Percentiles rank a stretch among this genome's conserved stretches.
Conservation (phyloP, 1,140 invertebrate genomes). For the Macrosteles quadrilineatus region DNA sequence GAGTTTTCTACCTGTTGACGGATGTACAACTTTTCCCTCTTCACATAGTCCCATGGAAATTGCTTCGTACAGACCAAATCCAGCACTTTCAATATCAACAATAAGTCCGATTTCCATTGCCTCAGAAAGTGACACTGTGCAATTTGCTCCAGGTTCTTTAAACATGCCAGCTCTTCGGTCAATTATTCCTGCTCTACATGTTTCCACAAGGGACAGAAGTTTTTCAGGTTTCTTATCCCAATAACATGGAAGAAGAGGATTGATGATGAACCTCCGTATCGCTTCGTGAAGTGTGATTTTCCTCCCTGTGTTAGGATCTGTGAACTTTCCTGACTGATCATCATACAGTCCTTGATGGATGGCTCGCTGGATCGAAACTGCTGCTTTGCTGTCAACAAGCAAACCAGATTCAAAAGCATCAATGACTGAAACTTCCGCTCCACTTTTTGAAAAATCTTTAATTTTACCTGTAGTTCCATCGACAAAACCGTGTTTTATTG, state of each 20-base stretch:
- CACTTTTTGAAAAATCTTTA: constrained; percentile 62
- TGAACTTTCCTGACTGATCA: constrained; percentile 76
- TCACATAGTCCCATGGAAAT: constrained; percentile 82
- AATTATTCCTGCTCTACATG: constrained; percentile 79
- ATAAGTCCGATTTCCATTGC: constrained; percentile 77
- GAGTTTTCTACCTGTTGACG: constrained; percentile 72
- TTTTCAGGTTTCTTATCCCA: constrained; percentile 71
- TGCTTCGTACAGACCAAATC: constrained; percentile 80
- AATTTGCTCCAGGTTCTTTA: constrained; percentile 67
- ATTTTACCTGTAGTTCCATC: constrained; percentile 73
- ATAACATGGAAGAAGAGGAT: constrained; percentile 77
- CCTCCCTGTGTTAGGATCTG: constrained; percentile 72
- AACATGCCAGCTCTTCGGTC: constrained; percentile 78
- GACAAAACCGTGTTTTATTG: constrained; percentile 72
- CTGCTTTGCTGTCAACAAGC: constrained; percentile 75
- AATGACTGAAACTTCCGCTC: constrained; percentile 68
- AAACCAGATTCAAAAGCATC: constrained; percentile 81
- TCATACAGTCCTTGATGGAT: constrained; percentile 86
- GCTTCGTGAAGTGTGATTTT: constrained; percentile 82
- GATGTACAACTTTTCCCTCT: constrained; percentile 77
- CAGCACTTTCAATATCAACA: constrained; percentile 79
- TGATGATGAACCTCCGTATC: constrained; percentile 75
- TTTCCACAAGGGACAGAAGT: constrained; percentile 72
- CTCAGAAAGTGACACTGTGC: constrained; percentile 64
- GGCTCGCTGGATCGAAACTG: constrained; percentile 82